phyloP scores from a whole-genome alignment of 2,888 invertebrate species.

The Rhaphigaster nebulosa region DNA sequence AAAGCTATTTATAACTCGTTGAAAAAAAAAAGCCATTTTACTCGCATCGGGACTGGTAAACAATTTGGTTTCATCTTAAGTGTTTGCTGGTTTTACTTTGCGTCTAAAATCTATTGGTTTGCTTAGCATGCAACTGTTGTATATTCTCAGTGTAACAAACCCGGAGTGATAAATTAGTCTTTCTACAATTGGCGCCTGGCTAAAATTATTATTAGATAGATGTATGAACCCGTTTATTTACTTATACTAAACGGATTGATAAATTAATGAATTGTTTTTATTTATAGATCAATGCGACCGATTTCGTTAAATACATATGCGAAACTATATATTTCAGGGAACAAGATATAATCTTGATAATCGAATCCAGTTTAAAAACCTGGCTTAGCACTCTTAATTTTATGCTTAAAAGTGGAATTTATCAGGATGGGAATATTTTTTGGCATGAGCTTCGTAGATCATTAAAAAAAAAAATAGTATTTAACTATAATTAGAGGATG shows the following conservation, averaged over 20 bases:
- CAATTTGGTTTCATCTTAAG: background rate
- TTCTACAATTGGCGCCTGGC: background rate
- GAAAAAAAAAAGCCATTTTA: conserved; percentile 14
- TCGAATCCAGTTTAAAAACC: no score
- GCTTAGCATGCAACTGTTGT: conserved; percentile 18
- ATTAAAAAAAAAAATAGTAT: no score
- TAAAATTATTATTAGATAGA: background rate
- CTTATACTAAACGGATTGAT: background rate
- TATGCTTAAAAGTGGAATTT: no score
- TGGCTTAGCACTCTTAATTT: no score
- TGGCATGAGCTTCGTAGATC: no score
- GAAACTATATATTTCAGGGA: no score
- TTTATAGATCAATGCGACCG: no score
- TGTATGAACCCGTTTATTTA: background rate
- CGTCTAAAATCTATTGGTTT: conserved; percentile 9
- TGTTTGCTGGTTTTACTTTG: conserved; percentile 16
- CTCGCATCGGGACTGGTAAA: background rate
- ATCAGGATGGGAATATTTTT: no score
- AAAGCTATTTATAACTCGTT: background rate
- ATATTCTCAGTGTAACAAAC: background rate
- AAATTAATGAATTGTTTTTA: no score
- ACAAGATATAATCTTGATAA: no score
- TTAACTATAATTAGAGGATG: no score
- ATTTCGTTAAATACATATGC: no score
- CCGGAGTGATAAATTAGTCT: background rate